Percentiles rank a stretch among this genome's conserved stretches.
phyloP scores from a whole-genome alignment of 2,797 vertebrate genomes.

The Channallabes apus region DNA sequence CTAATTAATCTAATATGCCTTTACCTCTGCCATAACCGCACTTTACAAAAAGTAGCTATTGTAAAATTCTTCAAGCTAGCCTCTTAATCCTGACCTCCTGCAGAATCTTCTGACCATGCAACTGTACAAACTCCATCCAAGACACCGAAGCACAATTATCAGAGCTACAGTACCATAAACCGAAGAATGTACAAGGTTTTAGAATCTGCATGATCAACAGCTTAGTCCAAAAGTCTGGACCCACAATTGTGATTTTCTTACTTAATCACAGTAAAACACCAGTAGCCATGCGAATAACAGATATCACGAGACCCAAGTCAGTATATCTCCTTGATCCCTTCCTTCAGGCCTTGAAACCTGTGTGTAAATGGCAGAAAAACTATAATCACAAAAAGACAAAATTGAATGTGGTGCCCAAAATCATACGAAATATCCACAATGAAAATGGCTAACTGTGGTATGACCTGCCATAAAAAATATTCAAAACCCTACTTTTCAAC shows the following conservation, averaged over 20 bases:
- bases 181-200: neutral
- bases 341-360: neutral
- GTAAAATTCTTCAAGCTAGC: neutral
- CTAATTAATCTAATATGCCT: neutral
- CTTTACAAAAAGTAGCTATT: neutral
- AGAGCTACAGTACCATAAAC: neutral
- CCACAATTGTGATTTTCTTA: neutral
- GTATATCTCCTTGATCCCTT: neutral
- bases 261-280: neutral
- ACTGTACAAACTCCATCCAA: neutral
- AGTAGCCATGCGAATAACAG: neutral
- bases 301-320: neutral
- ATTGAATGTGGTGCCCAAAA: neutral
- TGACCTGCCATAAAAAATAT: neutral
- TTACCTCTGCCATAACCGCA: neutral
- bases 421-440: constrained; percentile 13
- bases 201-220: neutral
- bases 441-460: neutral
- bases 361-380: neutral
- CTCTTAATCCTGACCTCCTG: neutral
- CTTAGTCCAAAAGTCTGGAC: neutral
- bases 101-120: no score
- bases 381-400: neutral
- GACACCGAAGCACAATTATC: neutral
- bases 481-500: neutral